These are phyloP conservation scores for Eubucco bourcierii DNA, from an alignment of 2,113 vertebrate species.

Conservation along the genomic window DNA sequence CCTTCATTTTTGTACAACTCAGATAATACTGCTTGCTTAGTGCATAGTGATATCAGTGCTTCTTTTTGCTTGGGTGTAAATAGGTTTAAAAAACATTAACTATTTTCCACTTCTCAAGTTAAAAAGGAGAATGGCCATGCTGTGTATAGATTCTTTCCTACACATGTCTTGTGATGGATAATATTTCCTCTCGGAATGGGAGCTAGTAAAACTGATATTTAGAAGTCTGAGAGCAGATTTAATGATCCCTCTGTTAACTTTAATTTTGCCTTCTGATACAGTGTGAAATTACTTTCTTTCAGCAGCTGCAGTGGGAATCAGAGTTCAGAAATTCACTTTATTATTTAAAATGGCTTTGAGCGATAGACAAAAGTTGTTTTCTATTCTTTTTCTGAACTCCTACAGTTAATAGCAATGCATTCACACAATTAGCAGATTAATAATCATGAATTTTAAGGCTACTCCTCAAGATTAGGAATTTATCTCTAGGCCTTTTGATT, in stretches of 20 bases:
- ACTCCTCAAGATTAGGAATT: constrained; percentile 50
- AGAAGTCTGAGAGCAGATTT: background rate
- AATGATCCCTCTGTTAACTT: background rate
- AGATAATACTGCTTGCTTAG: background rate
- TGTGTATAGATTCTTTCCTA: background rate
- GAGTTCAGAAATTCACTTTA: constrained; percentile 23
- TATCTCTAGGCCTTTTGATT: constrained; percentile 46
- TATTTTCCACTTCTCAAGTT: background rate
- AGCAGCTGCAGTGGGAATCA: background rate
- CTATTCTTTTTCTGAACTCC: background rate
- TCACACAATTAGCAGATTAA: constrained; percentile 46
- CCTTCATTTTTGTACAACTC: background rate
- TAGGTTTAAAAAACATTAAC: background rate
- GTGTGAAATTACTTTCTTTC: constrained; percentile 4
- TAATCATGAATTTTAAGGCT: constrained; percentile 50
- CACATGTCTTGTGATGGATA: rapidly evolving
- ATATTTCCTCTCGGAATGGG: background rate
- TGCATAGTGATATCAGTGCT: background rate
- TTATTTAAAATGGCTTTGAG: constrained; percentile 41
- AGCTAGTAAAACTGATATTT: background rate
- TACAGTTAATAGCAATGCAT: constrained; percentile 28
- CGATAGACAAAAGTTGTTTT: background rate
- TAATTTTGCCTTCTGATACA: background rate
- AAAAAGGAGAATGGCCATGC: background rate
- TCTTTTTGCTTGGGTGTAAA: background rate